Evolutionary conservation across 2,888 invertebrate species (phyloP).

Genomic region (Incurvaria masculella): DNA sequence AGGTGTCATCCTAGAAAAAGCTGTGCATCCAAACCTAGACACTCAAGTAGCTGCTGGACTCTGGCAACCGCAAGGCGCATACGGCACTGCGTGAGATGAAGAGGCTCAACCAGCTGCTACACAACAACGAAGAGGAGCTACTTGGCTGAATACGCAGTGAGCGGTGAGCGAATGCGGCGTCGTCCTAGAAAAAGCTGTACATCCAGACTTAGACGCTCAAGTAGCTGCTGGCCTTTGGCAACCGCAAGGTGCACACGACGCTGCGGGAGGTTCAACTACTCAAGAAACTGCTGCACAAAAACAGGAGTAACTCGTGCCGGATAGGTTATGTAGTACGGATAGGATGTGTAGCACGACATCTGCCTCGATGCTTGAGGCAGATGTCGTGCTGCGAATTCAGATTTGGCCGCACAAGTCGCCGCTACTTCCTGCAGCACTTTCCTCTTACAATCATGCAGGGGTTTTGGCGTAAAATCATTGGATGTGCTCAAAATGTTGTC

Average conservation of each 20-base stretch:
- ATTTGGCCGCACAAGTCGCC: too few relatives aligned
- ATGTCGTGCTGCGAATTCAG: too few relatives aligned
- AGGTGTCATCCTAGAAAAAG: too few relatives aligned
- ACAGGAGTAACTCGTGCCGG: slow-evolving; percentile 39
- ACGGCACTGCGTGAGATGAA: slow-evolving; percentile 47
- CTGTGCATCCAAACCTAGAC: slow-evolving; percentile 57
- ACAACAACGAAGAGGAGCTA: slow-evolving; percentile 43
- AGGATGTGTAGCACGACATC: too few relatives aligned
- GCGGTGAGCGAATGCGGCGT: too few relatives aligned
- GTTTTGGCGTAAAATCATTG: too few relatives aligned
- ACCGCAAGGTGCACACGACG: slow-evolving; percentile 46
- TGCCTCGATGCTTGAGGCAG: too few relatives aligned
- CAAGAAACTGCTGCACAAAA: slow-evolving; percentile 42
- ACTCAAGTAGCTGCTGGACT: slow-evolving; percentile 54
- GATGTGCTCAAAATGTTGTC: too few relatives aligned
- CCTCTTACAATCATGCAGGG: too few relatives aligned
- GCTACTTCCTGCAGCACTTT: too few relatives aligned
- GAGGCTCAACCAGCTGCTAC: slow-evolving; percentile 39
- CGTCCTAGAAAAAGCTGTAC: too few relatives aligned
- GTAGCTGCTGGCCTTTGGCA: slow-evolving; percentile 57
- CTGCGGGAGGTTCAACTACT: slow-evolving; percentile 46
- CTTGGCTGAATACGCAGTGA: slow-evolving; percentile 36
- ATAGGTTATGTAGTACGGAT: slow-evolving; percentile 30
- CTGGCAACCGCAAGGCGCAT: slow-evolving; percentile 54
- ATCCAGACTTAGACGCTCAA: slow-evolving; percentile 58